These are phyloP conservation scores for Oopsacas minuta DNA, from an alignment of 37 sponge, comb jelly and placozoan species.

Conservation along the genomic window DNA sequence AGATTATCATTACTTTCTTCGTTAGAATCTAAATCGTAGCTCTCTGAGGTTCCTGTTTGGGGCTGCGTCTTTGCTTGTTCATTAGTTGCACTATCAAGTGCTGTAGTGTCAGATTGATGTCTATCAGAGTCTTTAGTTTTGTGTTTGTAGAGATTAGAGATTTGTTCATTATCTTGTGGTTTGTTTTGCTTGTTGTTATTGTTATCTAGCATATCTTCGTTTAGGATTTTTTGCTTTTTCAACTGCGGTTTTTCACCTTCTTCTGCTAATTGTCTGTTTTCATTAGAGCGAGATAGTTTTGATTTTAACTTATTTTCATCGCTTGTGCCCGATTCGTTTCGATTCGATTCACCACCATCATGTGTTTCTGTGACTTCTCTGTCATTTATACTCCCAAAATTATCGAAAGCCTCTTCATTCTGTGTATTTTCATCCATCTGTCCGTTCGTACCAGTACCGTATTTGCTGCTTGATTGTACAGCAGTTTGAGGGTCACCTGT, in stretches of 20 bases:
- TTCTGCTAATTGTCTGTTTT: slow-evolving; percentile 12
- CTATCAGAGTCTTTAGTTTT: background rate
- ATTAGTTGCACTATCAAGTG: slow-evolving; percentile 11
- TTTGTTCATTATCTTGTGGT: background rate
- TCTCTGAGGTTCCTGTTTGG: background rate
- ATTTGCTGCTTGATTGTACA: background rate
- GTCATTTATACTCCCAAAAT: background rate
- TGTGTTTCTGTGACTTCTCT: background rate
- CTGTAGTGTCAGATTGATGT: background rate
- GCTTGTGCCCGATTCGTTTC: background rate
- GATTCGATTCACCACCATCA: background rate
- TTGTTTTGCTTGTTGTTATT: background rate
- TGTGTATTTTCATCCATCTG: background rate
- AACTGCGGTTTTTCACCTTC: slow-evolving; percentile 10
- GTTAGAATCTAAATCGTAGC: background rate
- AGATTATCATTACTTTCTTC: background rate
- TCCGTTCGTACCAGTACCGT: background rate
- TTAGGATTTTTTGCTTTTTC: background rate
- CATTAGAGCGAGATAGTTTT: background rate
- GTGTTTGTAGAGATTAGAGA: background rate
- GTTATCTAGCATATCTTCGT: background rate
- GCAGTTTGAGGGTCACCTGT: background rate
- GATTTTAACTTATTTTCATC: background rate
- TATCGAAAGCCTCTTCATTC: background rate
- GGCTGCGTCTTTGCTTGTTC: background rate